Percentiles rank a stretch among this genome's conserved stretches.
These are phyloP conservation scores for Moxostoma hubbsi DNA, from an alignment of 2,797 vertebrate species.

Conservation along the genomic window DNA sequence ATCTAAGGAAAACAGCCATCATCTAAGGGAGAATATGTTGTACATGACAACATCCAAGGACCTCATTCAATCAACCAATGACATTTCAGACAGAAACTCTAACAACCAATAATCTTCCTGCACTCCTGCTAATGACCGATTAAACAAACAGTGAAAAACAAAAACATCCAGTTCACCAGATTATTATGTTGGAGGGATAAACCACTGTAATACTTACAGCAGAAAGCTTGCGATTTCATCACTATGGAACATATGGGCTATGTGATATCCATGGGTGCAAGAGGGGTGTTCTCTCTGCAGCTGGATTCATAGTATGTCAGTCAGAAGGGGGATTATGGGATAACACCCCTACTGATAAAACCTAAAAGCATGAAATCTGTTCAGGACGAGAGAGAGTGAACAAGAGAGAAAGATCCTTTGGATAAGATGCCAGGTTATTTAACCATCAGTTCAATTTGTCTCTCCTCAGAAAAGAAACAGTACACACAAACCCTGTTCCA, in stretches of 20 bases:
- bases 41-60: constrained; percentile 22
- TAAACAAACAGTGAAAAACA: constrained; percentile 24
- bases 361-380: constrained; percentile 39
- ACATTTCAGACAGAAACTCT: constrained; percentile 10
- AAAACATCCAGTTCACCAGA: constrained; percentile 45
- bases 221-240: constrained; percentile 4
- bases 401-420: constrained; percentile 10
- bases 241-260: not conserved
- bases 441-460: constrained; percentile 18
- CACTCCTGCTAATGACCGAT: constrained; percentile 8
- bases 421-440: constrained; percentile 4
- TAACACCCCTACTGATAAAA: constrained; percentile 22
- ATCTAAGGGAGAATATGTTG: constrained; percentile 13
- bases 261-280: not conserved
- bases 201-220: constrained; percentile 19
- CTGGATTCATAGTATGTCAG: constrained; percentile 46
- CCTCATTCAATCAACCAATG: constrained; percentile 30
- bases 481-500: not conserved
- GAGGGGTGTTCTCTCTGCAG: constrained; percentile 4
- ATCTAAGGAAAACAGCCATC: constrained; percentile 16
- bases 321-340: constrained; percentile 48
- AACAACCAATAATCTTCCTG: constrained; percentile 1
- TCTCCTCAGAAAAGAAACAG: not conserved
- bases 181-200: constrained; percentile 44
- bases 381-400: constrained; percentile 26